phyloP scores from a whole-genome alignment of 2,797 vertebrate species.

The Telmatherina bonti region DNA sequence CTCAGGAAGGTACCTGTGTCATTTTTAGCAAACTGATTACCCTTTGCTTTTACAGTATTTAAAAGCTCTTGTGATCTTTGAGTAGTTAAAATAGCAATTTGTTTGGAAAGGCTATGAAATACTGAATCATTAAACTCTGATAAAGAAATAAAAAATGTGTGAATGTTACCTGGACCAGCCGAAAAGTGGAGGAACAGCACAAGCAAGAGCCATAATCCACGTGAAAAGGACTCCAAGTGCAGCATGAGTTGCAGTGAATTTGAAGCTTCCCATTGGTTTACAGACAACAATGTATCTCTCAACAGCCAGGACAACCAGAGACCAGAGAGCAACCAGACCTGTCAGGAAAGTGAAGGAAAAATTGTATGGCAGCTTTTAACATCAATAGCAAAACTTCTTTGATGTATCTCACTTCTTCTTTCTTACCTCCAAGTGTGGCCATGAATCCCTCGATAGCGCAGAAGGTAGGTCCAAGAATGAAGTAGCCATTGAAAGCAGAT shows the following conservation, averaged over 20 bases:
- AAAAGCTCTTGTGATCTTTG: background rate
- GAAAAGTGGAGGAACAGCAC: constrained; percentile 80
- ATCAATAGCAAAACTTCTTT: background rate
- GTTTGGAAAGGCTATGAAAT: background rate
- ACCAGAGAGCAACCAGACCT: constrained; percentile 80
- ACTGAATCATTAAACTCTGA: background rate
- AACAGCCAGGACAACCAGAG: constrained; percentile 79
- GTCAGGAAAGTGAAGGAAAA: background rate
- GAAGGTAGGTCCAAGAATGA: constrained; percentile 76
- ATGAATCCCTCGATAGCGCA: constrained; percentile 86
- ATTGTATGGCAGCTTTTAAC: background rate
- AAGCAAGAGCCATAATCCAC: constrained; percentile 84
- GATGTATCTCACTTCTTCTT: background rate
- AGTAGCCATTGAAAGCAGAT: constrained; percentile 82
- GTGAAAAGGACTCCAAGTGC: constrained; percentile 80
- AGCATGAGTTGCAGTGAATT: constrained; percentile 78
- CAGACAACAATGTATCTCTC: constrained; percentile 85
- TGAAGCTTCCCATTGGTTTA: constrained; percentile 89
- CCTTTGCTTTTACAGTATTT: background rate
- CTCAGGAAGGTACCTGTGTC: constrained; percentile 85
- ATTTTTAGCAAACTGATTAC: background rate
- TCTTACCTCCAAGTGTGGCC: constrained; percentile 81
- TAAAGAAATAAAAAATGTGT: background rate
- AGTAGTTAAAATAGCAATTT: background rate
- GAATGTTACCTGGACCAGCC: constrained; percentile 85